Evolutionary conservation across 1,140 invertebrate species (phyloP).

Genomic region (Cydia amplana): DNA sequence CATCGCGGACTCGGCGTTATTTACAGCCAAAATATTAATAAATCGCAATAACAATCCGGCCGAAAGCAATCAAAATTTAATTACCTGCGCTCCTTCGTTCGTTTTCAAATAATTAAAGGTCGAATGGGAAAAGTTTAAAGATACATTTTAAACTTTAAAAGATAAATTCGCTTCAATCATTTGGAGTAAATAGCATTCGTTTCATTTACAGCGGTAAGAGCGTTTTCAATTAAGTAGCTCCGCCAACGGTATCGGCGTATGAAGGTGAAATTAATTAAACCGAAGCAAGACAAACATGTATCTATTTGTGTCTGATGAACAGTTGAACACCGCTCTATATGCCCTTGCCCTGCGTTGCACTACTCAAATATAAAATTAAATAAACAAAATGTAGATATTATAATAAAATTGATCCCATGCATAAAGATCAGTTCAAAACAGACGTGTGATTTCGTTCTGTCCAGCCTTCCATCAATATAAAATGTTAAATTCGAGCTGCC

Average conservation of each 20-base stretch:
- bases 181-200: constrained; percentile 76
- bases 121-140: constrained; percentile 61
- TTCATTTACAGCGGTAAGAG: constrained; percentile 77
- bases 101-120: constrained; percentile 56
- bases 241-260: constrained; percentile 78
- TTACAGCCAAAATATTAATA: constrained; percentile 66
- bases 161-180: constrained; percentile 78
- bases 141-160: constrained; percentile 78
- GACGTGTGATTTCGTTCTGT: no score
- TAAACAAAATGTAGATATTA: neutral
- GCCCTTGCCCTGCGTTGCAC: neutral
- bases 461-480: no score
- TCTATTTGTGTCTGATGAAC: constrained; percentile 69
- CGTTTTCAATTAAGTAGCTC: constrained; percentile 78
- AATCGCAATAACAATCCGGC: constrained; percentile 59
- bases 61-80: constrained; percentile 71
- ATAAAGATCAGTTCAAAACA: no score
- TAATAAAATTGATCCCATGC: no score
- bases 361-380: neutral
- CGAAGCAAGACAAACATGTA: constrained; percentile 77
- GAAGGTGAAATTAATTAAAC: constrained; percentile 80
- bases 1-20: constrained; percentile 49
- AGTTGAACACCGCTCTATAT: no score
- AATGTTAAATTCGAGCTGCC: no score
- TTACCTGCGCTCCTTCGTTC: constrained; percentile 59